Base-by-base conservation (phyloP, 2,888 invertebrate genomes). In the Morinoia aosen region DNA sequence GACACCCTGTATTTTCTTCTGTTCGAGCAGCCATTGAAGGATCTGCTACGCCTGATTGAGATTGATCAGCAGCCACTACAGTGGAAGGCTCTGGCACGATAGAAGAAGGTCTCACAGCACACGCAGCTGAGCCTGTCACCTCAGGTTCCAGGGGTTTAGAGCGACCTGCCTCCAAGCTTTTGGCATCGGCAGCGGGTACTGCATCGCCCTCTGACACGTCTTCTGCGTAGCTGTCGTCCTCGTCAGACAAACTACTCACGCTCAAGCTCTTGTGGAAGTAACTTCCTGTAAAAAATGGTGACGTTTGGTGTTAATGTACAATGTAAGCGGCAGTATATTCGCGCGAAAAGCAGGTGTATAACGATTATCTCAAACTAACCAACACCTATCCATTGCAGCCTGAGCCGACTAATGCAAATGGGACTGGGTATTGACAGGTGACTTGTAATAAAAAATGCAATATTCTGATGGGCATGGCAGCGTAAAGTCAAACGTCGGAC, bases 191-290 rank as follows among this genome's bases (percentile, higher is more conserved):
- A 76, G 33, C 76, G 19, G 76, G 76, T 25, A 33, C 76, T 25
- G 76, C 25, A 76, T 76, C 76, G 76, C 90, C 93, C 33, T 93
- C 57, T n/a, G 12, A n/a, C 40, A 57, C 58, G 93, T 93, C 96
- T n/a, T 96, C 96, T 33, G 97, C 98, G 98, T 97, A 98, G 98
- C 12, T 98, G 98, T 97, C 97, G 96, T 97, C 76, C 39, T 97
- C 97, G 97, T 99, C 99, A 0, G 98, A 98, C 95, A 99, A 97
- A 96, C 98, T 99, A 97, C 98, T 99, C 97, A 99, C 99, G 0
- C 98, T 99, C n/a, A 98, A 98, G 56, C 98, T 98, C 97, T 99
- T 99, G 95, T 98, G 98, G 95, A 98, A 97, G 97, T 25, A 93
- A 12, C 33, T 93, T n/a, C 93, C 93, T 93, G 93, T 4, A 91